Evolutionary conservation across 2,888 invertebrate genomes (phyloP), one percentile per base, ranked within the genome.

Genomic region (Nebria brevicollis): DNA sequence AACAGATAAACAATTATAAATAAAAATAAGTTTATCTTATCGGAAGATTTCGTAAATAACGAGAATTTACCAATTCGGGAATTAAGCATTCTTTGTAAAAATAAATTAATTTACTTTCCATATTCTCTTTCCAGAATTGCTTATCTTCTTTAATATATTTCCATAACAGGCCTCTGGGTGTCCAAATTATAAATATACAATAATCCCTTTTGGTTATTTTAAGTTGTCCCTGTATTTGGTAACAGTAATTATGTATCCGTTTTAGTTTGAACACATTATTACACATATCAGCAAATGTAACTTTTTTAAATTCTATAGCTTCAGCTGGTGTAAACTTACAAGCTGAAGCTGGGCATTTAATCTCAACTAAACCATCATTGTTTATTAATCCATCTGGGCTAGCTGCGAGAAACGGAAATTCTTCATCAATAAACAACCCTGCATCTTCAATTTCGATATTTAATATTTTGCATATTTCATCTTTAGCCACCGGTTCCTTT

Each of bases 281-380:
- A 66, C 66, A 66, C n/a, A 66, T 66, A 11, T 66, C 66, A 6
- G 11, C 1, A 15, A 66, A 66, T 0, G 0, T 13, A 11, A 66
- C n/a, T 66, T 66, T 66, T 66, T 15, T 66, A 7, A 66, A 13
- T 66, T 66, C n/a, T 11, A 66, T 13, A 10, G 66, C 66, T 66
- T 66, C 1, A 20, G 66, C n/a, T 66, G 66, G 66, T 66, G 43
- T 43, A 8, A 43, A 43, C n/a, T 66, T 66, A 66, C 66, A 66
- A 66, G 66, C 66, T 66, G 43, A 66, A 7, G 66, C 66, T 66
- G 66, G 66, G 66, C 43, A 43, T 43, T 66, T 66, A 66, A 66
- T 66, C n/a, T 66, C 66, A 66, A 66, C 66, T 66, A 66, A 13
- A 66, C 66, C 66, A 66, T 66, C 66, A 66, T 66, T 66, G 15